Percentiles rank a stretch among this genome's conserved stretches.
Evolutionary conservation across 2,113 vertebrate genomes (phyloP).

Genomic region (Tachycineta bicolor): DNA sequence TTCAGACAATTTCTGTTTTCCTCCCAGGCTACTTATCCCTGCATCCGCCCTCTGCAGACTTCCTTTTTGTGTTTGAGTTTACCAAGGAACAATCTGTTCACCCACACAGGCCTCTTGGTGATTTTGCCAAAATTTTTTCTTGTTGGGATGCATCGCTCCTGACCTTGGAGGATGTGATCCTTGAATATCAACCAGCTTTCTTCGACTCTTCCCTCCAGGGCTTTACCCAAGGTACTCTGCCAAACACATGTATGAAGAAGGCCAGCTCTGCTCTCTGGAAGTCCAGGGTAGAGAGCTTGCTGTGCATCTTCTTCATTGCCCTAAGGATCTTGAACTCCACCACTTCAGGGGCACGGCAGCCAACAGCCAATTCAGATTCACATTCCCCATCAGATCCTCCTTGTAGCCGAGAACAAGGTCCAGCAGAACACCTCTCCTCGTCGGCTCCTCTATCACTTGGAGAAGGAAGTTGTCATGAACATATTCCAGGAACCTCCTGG

Average conservation of each 20-base stretch:
- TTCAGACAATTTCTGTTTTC: background rate
- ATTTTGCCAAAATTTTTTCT: background rate
- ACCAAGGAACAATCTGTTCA: background rate
- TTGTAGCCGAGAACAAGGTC: background rate
- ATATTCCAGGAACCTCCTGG: background rate
- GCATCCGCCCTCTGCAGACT: background rate
- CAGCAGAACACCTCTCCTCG: background rate
- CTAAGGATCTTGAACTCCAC: background rate
- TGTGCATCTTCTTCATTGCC: background rate
- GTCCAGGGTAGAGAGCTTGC: background rate
- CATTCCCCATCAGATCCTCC: background rate
- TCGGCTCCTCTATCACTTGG: background rate
- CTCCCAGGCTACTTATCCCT: background rate
- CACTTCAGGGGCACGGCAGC: background rate
- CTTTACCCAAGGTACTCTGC: background rate
- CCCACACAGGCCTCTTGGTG: rapidly evolving
- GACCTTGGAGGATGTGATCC: background rate
- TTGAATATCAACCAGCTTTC: background rate
- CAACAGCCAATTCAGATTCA: background rate
- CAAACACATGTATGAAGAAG: background rate
- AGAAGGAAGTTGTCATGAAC: background rate
- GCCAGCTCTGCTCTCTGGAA: background rate
- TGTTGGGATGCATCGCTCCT: background rate
- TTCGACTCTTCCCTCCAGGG: background rate
- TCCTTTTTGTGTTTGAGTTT: background rate